Evolutionary conservation across 2,888 invertebrate genomes (phyloP).

Genomic region (Myopa tessellatipennis): DNA sequence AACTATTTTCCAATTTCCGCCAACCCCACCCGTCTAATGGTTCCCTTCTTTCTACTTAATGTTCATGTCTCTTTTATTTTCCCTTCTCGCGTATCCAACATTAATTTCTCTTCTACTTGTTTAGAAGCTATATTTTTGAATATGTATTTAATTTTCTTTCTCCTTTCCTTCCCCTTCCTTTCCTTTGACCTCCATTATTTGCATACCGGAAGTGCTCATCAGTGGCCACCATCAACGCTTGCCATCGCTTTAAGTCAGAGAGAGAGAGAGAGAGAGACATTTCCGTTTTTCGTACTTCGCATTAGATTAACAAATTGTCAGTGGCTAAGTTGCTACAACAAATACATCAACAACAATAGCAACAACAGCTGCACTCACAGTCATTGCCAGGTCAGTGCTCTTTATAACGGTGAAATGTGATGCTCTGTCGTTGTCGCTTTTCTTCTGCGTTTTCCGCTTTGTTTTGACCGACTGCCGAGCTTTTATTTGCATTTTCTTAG

Average conservation of each 20-base stretch:
- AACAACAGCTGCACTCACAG: neutral
- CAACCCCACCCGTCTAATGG: too few relatives aligned
- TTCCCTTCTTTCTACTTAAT: too few relatives aligned
- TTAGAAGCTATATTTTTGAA: too few relatives aligned
- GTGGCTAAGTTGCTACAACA: neutral
- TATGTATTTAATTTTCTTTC: too few relatives aligned
- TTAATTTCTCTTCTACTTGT: too few relatives aligned
- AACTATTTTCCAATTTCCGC: too few relatives aligned
- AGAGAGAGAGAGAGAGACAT: neutral
- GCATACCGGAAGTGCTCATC: conserved; percentile 11
- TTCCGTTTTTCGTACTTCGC: neutral
- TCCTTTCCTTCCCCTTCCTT: too few relatives aligned
- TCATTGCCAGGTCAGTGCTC: conserved; percentile 16
- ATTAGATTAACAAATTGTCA: conserved; percentile 10
- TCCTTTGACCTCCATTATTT: neutral
- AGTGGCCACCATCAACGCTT: neutral
- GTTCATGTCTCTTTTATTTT: too few relatives aligned
- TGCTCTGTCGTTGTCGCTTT: neutral
- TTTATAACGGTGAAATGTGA: neutral
- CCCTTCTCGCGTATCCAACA: too few relatives aligned
- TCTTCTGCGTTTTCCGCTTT: neutral
- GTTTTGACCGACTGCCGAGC: neutral
- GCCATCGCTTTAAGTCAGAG: too few relatives aligned
- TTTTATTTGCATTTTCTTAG: neutral
- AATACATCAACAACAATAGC: neutral